Base-by-base conservation (phyloP, 2,113 vertebrate genomes). In the Tupaia chinensis region DNA sequence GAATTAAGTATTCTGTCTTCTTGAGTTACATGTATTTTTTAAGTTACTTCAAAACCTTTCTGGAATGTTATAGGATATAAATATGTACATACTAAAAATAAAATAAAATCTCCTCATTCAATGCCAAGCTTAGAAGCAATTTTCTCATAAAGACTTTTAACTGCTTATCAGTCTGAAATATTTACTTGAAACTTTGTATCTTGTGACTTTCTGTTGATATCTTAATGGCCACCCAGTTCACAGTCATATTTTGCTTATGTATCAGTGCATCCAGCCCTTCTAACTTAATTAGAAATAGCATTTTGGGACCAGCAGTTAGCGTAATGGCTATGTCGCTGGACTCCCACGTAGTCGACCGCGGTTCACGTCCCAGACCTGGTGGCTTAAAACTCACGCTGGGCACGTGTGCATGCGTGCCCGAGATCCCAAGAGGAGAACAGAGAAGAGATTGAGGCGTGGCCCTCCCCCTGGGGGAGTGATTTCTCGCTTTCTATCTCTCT, bases 31-130 rank as follows among this genome's bases (percentile, higher is more conserved):
- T 86, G 3, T 86, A 70, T 91, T 86, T 97, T 74, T 91, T 13
- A 68, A 27, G 61, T 93, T 81, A 34, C 27, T 89, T 90, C 22
- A 87, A 95, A 93, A 82, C 72, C 32, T 92, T 95, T 84, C 80
- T 94, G 70, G 23, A 93, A 86, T 23, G 73, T 32, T 14, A 68
- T 87, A 4, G 16, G 16, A 96, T 93, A 74, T 93, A 93, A 89
- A 92, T 94, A 79, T 29, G 77, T 89, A 80, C 63, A 68, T 76
- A 87, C 29, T 78, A 85, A 93, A 96, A 72, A 86, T 69, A 94
- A 93, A 97, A 72, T 25, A n/a, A 96, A 88, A 95, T 66, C n/a
- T 86, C 22, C 84, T 61, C 56, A n/a, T 95, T 96, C 65, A 90
- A 73, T 68, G 63, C 68, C 85, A 84, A 91, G 32, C n/a, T 95